Percentiles rank a stretch among this genome's conserved stretches.
Conservation (phyloP, 2,113 vertebrate genomes). For the Zeus faber region DNA sequence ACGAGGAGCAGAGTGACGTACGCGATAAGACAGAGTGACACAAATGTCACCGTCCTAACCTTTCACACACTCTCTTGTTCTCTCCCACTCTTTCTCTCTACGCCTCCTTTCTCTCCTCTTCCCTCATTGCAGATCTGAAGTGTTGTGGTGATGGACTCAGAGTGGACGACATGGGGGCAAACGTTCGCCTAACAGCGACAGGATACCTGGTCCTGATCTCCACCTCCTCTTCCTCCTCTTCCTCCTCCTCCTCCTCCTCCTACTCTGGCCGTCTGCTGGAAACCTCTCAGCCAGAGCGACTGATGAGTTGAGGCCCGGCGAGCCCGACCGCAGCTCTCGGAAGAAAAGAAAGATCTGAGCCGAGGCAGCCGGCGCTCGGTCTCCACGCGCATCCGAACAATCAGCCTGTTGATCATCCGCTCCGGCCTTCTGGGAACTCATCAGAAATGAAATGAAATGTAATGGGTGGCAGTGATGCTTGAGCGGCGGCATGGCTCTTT, state of each 20-base stretch:
- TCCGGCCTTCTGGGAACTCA: slow-evolving; percentile 33
- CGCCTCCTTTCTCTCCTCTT: slow-evolving; percentile 17
- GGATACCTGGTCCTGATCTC: no score
- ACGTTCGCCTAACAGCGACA: slow-evolving; percentile 28
- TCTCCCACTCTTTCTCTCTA: slow-evolving; percentile 14
- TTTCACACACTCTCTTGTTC: slow-evolving; percentile 54
- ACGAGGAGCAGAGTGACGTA: slow-evolving; percentile 57
- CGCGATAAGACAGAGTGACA: slow-evolving; percentile 68
- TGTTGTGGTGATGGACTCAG: slow-evolving; percentile 38
- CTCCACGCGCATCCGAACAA: no score
- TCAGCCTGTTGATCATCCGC: slow-evolving; percentile 34
- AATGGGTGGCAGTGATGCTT: slow-evolving; percentile 46
- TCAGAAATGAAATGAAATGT: slow-evolving; percentile 35
- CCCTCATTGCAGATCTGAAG: slow-evolving; percentile 43
- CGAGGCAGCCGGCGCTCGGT: no score
- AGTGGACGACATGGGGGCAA: slow-evolving; percentile 51
- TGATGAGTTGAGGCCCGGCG: no score
- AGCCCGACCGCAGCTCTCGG: no score
- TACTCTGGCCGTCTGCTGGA: not conserved
- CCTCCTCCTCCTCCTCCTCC: no score
- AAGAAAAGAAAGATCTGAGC: no score
- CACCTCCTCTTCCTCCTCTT: no score
- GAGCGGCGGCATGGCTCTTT: slow-evolving; percentile 47
- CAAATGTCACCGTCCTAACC: slow-evolving; percentile 70
- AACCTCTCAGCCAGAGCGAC: slow-evolving; percentile 14